Conservation (phyloP, 2,888 invertebrate species). For the Serripes groenlandicus region DNA sequence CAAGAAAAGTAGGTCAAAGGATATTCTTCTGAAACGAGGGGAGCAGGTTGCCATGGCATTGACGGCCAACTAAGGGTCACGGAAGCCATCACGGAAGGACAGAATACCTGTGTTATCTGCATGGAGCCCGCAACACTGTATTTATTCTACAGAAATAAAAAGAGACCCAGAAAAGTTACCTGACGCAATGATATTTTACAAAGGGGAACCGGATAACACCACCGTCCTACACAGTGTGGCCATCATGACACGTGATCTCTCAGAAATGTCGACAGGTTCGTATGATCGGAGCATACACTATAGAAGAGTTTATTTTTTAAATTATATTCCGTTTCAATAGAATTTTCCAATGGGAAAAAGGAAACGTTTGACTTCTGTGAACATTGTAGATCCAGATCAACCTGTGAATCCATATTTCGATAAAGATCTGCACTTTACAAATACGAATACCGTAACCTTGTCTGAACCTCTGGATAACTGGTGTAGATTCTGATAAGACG, state of each 20-base stretch:
- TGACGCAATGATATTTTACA: constrained; percentile 67
- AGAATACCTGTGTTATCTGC: constrained; percentile 47
- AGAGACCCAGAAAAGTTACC: constrained; percentile 71
- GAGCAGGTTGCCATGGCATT: constrained; percentile 60
- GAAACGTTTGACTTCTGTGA: too few species aligned
- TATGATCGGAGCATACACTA: too few species aligned
- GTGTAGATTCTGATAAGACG: too few species aligned
- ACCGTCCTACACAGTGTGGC: constrained; percentile 59
- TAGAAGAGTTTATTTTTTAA: too few species aligned
- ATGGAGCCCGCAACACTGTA: constrained; percentile 64
- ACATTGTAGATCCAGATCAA: too few species aligned
- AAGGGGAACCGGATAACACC: constrained; percentile 38
- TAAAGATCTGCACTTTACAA: too few species aligned
- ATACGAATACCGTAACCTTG: too few species aligned
- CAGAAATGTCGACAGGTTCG: constrained; percentile 68
- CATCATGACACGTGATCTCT: constrained; percentile 69
- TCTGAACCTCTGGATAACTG: too few species aligned
- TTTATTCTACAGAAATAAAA: constrained; percentile 68
- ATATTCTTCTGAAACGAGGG: constrained; percentile 60
- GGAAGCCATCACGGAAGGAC: constrained; percentile 52
- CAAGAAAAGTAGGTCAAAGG: constrained; percentile 70
- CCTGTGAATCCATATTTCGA: too few species aligned
- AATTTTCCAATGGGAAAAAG: too few species aligned
- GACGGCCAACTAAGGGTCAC: constrained; percentile 69
- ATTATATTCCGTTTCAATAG: too few species aligned